Percentiles rank a stretch among this genome's conserved stretches.
Conservation (phyloP, 2,888 invertebrate species). For the Dasypolia templi region DNA sequence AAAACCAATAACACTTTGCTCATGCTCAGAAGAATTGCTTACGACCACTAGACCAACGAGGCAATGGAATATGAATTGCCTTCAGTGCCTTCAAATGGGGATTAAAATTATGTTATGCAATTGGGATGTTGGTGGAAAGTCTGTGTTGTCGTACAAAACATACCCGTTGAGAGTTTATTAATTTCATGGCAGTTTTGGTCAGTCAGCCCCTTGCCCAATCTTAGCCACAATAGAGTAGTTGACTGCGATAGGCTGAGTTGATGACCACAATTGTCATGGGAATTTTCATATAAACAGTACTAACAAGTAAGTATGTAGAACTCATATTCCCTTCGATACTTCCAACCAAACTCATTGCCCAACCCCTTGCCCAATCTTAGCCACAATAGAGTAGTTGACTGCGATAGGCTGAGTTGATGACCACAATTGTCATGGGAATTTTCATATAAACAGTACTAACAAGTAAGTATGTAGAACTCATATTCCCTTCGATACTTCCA, state of each 20-base stretch:
- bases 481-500: neutral
- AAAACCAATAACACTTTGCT: too few relatives aligned
- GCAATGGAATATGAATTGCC: neutral
- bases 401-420: neutral
- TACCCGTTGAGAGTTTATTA: neutral
- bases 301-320: neutral
- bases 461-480: neutral
- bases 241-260: neutral
- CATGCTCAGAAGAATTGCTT: too few relatives aligned
- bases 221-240: too few relatives aligned
- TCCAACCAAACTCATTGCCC: too few relatives aligned
- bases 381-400: too few relatives aligned
- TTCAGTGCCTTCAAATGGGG: neutral
- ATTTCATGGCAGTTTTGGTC: neutral
- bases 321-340: neutral
- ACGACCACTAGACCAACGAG: too few relatives aligned
- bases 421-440: too few relatives aligned
- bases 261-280: too few relatives aligned
- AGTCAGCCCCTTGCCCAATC: neutral
- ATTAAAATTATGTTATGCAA: neutral
- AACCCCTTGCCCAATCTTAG: too few relatives aligned
- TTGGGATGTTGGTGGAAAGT: neutral
- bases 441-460: too few relatives aligned
- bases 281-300: too few relatives aligned
- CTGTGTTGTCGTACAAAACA: neutral